Conservation (phyloP, 35 echinoderm and acorn worm genomes). For the Lytechinus variegatus region DNA sequence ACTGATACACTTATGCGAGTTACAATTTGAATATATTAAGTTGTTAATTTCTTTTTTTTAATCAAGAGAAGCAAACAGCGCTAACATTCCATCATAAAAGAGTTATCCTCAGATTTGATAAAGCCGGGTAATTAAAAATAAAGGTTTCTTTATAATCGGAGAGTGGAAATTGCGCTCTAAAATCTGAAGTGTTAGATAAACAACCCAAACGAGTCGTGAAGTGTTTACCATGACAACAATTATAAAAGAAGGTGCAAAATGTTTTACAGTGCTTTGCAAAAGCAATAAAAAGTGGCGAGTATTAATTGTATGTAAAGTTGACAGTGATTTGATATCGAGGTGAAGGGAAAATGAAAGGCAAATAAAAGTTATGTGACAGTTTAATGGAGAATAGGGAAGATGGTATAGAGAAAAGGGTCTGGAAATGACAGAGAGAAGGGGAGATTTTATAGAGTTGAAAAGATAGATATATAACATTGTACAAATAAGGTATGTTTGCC, state of each 20-base stretch:
- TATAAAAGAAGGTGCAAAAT: not conserved
- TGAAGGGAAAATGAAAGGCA: too few species aligned
- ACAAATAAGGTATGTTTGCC: too few species aligned
- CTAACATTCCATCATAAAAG: not conserved
- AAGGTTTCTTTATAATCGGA: not conserved
- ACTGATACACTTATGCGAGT: not conserved
- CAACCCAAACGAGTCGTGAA: not conserved
- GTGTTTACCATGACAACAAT: not conserved
- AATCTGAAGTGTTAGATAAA: not conserved
- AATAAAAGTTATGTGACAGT: too few species aligned
- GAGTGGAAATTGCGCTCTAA: not conserved
- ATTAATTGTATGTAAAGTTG: not conserved
- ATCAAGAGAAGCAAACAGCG: too few species aligned
- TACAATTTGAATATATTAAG: not conserved
- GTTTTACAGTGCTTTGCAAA: not conserved
- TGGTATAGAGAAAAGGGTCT: not conserved
- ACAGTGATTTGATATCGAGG: too few species aligned
- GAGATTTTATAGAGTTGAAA: not conserved
- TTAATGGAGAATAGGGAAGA: not conserved
- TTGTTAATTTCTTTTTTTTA: not conserved
- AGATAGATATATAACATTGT: too few species aligned
- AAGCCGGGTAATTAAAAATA: not conserved
- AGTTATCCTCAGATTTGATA: not conserved
- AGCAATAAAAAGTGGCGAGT: not conserved
- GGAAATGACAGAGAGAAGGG: not conserved